These are phyloP conservation scores for Pangasianodon gigas DNA, from an alignment of 2,113 vertebrate genomes.

Conservation along the genomic window DNA sequence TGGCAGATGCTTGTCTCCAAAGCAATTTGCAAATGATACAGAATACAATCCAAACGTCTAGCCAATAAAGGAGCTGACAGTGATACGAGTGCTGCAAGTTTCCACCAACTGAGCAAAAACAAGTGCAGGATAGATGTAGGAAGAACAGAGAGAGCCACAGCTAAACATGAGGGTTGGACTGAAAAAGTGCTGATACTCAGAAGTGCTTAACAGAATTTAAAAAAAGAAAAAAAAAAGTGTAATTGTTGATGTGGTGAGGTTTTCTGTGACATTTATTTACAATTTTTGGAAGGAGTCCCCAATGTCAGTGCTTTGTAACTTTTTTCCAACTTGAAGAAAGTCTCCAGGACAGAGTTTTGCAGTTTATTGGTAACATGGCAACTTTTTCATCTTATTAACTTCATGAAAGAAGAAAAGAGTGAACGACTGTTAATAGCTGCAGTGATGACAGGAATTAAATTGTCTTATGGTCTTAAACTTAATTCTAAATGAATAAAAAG, in stretches of 20 bases:
- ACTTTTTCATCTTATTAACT: neutral
- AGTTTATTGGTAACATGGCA: no score
- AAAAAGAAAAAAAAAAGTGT: no score
- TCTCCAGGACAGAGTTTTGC: no score
- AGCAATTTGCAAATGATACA: slow-evolving; percentile 5
- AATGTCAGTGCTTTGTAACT: neutral
- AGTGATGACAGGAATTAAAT: neutral
- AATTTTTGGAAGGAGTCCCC: neutral
- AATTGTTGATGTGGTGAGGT: neutral
- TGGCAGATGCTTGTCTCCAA: neutral
- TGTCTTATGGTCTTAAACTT: neutral
- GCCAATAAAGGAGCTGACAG: neutral
- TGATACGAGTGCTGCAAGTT: neutral
- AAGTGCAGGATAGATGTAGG: neutral
- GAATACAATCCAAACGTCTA: neutral
- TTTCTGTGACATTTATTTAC: neutral
- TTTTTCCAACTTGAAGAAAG: no score
- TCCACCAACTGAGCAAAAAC: neutral
- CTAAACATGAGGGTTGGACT: neutral
- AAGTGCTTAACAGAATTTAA: neutral
- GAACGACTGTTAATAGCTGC: neutral
- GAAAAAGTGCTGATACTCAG: neutral
- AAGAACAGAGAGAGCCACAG: neutral
- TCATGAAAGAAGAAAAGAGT: neutral
- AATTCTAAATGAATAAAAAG: neutral